Evolutionary conservation across 2,888 invertebrate species (phyloP), one percentile per base, ranked within the genome.

Genomic region (Zaprionus obscuricornis): DNA sequence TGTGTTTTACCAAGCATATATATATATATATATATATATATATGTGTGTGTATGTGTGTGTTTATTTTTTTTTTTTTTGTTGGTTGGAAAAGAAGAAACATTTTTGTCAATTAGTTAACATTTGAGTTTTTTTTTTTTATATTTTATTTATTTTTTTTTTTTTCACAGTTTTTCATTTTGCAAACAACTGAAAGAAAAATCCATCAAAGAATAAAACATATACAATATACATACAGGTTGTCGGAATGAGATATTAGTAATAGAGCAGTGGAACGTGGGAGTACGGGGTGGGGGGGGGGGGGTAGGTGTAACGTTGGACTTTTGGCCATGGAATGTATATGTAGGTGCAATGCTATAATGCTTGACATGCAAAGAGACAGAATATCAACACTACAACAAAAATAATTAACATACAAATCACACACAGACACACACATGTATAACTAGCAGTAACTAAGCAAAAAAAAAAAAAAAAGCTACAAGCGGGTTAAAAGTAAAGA

Each of bases 91-190:
- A 81, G 70, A 76, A 65, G 54, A 69, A 72, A 69, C 55, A 66
- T 71, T 65, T n/a, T n/a, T 51, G 43, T 68, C 71, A 78, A 82
- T 82, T 82, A 77, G 74, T 77, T 72, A 74, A 74, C 56, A 73
- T 75, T 66, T 63, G 51, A 31, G 3, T 11, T 7, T 49, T 34
- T 45, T 57, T 36, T 43, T 29, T 33, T 63, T 56, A 36, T 13
- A 50, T 45, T 42, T 39, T 39, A 69, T 40, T 26, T 47, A 11
- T 18, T 36, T 46, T 24, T 52, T 24, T 58, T 49, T 36, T 36
- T 18, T 49, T 11, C 45, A 26, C 26, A 20, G 31, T 17, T 27
- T 43, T 36, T 13, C 17, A 20, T 14, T 47, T 34, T 33, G 22
- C 58, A 64, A 72, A 52, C 59, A 75, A 68, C 68, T 52, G 16